A percentile compares a stretch with the other conserved stretches of the same genome.
phyloP scores from a whole-genome alignment of 2,888 invertebrate species.

The Mactromeris polynyma region DNA sequence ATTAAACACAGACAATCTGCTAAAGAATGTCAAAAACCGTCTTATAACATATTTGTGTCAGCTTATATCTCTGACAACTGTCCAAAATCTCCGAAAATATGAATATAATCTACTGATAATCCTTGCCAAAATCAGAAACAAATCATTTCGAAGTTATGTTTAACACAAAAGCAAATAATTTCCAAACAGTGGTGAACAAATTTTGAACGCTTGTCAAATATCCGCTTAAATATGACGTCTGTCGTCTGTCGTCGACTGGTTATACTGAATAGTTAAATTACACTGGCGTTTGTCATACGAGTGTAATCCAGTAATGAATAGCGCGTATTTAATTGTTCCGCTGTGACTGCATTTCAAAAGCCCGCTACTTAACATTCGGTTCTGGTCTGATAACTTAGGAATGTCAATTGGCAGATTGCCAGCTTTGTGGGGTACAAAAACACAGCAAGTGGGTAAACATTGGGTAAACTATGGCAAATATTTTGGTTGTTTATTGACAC shows the following conservation, averaged over 20 bases:
- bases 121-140: background rate
- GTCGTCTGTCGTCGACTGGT: background rate
- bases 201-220: constrained; percentile 19
- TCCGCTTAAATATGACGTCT: constrained; percentile 36
- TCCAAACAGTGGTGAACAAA: background rate
- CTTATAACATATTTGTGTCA: background rate
- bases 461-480: constrained; percentile 34
- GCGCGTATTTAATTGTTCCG: constrained; percentile 41
- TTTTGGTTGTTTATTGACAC: constrained; percentile 43
- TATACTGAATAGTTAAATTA: background rate
- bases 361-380: constrained; percentile 22
- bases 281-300: background rate
- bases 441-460: constrained; percentile 14
- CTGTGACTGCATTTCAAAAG: constrained; percentile 23
- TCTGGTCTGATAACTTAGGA: constrained; percentile 60
- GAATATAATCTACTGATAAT: background rate
- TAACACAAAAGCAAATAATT: background rate
- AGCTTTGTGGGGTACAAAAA: constrained; percentile 47
- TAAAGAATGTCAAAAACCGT: background rate
- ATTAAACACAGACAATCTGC: background rate
- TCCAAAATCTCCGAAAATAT: background rate
- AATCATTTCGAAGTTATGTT: background rate
- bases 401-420: constrained; percentile 38
- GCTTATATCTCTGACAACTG: background rate
- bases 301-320: constrained; percentile 34